Conservation (phyloP, 1,140 invertebrate species). For the Trichonephila inaurata region DNA sequence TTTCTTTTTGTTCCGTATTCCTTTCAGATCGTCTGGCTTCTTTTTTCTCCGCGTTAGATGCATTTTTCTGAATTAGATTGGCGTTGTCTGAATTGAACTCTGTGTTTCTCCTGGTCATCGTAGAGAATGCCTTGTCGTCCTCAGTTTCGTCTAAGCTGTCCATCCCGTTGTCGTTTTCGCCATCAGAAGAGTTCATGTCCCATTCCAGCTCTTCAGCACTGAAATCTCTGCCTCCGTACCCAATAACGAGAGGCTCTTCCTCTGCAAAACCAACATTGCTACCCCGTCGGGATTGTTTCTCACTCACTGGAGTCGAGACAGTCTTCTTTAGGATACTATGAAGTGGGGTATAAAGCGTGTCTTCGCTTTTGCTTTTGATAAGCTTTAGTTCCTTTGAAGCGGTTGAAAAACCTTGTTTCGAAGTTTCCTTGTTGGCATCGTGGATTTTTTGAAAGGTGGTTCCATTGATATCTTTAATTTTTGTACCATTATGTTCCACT, state of each 20-base stretch:
- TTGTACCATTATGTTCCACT: neutral
- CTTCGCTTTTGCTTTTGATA: conserved; percentile 43
- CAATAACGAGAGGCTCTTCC: conserved; percentile 73
- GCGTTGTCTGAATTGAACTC: conserved; percentile 74
- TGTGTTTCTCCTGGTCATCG: conserved; percentile 69
- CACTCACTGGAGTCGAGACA: neutral
- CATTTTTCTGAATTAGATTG: conserved; percentile 34
- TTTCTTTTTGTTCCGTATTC: neutral
- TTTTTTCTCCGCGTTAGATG: neutral
- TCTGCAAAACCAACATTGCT: conserved; percentile 73
- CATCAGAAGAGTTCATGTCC: conserved; percentile 64
- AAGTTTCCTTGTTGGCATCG: neutral
- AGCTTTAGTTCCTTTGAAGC: neutral
- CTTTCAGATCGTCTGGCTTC: neutral
- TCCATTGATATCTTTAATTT: neutral
- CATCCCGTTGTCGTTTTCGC: conserved; percentile 43
- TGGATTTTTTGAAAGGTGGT: neutral
- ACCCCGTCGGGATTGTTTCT: neutral
- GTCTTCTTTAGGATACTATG: conserved; percentile 70
- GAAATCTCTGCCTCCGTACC: conserved; percentile 74
- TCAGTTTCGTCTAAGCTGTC: conserved; percentile 76
- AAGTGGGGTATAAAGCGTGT: neutral
- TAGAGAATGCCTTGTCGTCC: conserved; percentile 64
- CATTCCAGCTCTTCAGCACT: conserved; percentile 71
- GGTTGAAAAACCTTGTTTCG: neutral